Conservation (phyloP, 2,797 vertebrate genomes). For the Simalia tracyae region DNA sequence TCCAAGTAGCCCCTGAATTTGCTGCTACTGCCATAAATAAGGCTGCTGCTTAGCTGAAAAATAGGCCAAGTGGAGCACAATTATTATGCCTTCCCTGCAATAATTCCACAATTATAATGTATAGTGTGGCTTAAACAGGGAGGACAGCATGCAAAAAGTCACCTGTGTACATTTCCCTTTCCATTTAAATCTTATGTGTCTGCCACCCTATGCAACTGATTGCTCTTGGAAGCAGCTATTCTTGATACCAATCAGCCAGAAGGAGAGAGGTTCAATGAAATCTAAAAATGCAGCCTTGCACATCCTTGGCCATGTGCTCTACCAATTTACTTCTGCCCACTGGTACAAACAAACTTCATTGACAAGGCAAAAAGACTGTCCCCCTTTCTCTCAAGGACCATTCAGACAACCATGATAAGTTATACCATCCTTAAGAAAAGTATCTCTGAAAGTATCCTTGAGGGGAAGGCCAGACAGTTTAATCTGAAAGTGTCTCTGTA, state of each 20-base stretch:
- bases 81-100: neutral
- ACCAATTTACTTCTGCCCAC: neutral
- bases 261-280: neutral
- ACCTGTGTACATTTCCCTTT: neutral
- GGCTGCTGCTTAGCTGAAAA: neutral
- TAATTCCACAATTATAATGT: neutral
- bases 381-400: neutral
- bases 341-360: neutral
- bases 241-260: neutral
- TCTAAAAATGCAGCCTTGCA: neutral
- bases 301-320: neutral
- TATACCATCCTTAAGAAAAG: neutral
- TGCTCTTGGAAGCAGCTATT: neutral
- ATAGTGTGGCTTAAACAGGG: neutral
- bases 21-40: neutral
- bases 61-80: neutral
- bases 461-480: neutral
- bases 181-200: too few relatives aligned
- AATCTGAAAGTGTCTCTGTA: neutral
- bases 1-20: neutral
- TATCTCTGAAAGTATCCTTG: neutral
- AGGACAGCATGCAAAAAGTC: neutral
- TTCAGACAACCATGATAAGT: neutral
- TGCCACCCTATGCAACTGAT: neutral
- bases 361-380: neutral